Percentiles rank a stretch among this genome's conserved stretches.
Evolutionary conservation across 2,797 vertebrate species (phyloP).

Genomic region (Cyclura pinguis): DNA sequence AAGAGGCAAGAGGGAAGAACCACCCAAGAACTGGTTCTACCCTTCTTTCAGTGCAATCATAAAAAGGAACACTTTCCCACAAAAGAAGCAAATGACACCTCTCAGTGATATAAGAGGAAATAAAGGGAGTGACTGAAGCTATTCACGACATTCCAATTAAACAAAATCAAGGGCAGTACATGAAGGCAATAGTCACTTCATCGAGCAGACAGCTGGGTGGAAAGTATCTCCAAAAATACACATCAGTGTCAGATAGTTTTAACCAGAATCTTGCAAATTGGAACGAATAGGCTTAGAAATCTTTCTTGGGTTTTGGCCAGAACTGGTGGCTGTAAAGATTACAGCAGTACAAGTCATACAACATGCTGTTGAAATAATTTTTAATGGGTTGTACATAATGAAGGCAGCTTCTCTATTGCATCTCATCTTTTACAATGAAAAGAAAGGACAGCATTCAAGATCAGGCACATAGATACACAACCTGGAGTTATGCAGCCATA

Average conservation of each 20-base stretch:
- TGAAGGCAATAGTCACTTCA: slow-evolving; percentile 1
- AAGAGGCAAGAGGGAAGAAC: too few species aligned
- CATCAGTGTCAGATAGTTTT: slow-evolving; percentile 20
- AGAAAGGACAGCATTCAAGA: too few species aligned
- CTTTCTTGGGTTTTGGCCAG: not conserved
- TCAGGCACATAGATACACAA: too few species aligned
- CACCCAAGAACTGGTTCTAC: too few species aligned
- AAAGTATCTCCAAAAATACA: not conserved
- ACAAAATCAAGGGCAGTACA: slow-evolving; percentile 20
- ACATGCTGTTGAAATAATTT: not conserved
- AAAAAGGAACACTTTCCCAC: not conserved
- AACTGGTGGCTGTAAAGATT: not conserved
- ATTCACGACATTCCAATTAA: not conserved
- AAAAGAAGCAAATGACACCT: not conserved
- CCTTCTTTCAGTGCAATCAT: too few species aligned
- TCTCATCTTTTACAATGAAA: not conserved
- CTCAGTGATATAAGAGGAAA: not conserved
- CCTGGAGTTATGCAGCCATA: too few species aligned
- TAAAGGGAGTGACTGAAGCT: not conserved
- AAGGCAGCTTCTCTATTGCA: not conserved
- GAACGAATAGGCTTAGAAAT: slow-evolving; percentile 8
- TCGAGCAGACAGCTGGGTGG: not conserved
- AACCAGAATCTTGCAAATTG: slow-evolving; percentile 22
- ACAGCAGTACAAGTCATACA: not conserved
- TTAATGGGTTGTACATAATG: not conserved